Evolutionary conservation across 2,797 vertebrate genomes (phyloP), one percentile per base, ranked within the genome.

Genomic region (Apogon talboti): DNA sequence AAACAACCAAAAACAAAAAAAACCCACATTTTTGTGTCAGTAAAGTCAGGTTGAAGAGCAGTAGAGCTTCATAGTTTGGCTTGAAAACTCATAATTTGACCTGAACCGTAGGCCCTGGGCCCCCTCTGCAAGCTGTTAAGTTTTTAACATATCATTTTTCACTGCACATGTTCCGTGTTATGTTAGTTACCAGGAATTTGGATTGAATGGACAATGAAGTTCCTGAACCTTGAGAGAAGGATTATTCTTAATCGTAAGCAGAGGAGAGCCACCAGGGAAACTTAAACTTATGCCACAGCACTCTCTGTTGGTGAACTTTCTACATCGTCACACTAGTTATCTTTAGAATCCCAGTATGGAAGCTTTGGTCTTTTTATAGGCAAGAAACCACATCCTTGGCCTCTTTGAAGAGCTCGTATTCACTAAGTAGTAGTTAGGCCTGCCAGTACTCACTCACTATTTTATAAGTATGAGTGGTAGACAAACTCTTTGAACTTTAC

Each of bases 291-390:
- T 70, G 66, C 83, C 83, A 80, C 86, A 88, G 89, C 82, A 37
- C 89, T 52, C 87, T 85, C 92, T 91, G 85, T 87, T 81, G 89
- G 84, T 14, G 24, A 78, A 53, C 18, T 9, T 1, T 35, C 46
- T 12, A 16, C 61, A 84, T 28, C 74, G 75, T 74, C 48, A 57
- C 56, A 30, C 60, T 38, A 60, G 64, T 78, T 60, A 16, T 53
- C 46, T 76, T 67, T 45, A 70, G 84, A 71, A 75, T 75, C 49
- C 65, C 70, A 38, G 73, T 40, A 58, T 53, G 72, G 68, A 70
- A 63, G 65, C 87, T 89, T 86, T 90, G 83, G 86, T 91, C 89
- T 92, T 91, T 92, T 92, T 90, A 92, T 91, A 91, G 86, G 74
- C 78, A 51, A 68, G 55, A 78, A 87, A 88, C 91, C 91, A 90